These are phyloP conservation scores for Trichoplusia ni DNA, from an alignment of 1,140 invertebrate species.

Conservation along the genomic window DNA sequence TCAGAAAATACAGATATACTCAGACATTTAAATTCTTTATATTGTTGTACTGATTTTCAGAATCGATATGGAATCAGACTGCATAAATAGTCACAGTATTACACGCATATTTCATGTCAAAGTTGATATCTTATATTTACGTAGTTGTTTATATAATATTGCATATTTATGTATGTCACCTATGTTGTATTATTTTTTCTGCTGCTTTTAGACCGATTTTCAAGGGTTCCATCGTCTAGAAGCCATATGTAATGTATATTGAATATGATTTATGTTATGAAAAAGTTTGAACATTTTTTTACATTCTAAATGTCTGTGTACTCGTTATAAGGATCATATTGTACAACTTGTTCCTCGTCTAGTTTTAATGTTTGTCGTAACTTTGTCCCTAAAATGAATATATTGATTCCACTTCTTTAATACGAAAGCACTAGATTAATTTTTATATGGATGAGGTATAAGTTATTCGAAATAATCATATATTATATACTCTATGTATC, in stretches of 20 bases:
- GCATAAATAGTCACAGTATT: too few relatives aligned
- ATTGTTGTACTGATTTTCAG: too few relatives aligned
- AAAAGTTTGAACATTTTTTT: constrained; percentile 13
- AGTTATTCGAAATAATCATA: constrained; percentile 17
- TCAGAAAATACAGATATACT: too few relatives aligned
- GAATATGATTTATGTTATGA: neutral
- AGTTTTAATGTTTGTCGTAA: constrained; percentile 2
- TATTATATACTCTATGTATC: constrained; percentile 20
- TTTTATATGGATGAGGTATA: constrained; percentile 24
- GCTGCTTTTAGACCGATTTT: constrained; percentile 3
- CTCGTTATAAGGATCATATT: constrained; percentile 13
- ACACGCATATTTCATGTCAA: too few relatives aligned
- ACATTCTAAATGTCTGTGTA: constrained; percentile 21
- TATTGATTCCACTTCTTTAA: constrained; percentile 21
- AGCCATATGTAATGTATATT: neutral
- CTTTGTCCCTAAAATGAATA: neutral
- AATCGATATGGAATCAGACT: too few relatives aligned
- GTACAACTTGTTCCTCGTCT: constrained; percentile 31
- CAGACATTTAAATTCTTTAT: too few relatives aligned
- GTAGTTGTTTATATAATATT: too few relatives aligned
- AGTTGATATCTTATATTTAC: too few relatives aligned
- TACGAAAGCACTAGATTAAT: neutral
- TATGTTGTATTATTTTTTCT: too few relatives aligned
- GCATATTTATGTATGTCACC: neutral
- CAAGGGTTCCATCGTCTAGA: neutral